phyloP scores from a whole-genome alignment of 2,797 vertebrate species.

The Chaunax sp. region DNA sequence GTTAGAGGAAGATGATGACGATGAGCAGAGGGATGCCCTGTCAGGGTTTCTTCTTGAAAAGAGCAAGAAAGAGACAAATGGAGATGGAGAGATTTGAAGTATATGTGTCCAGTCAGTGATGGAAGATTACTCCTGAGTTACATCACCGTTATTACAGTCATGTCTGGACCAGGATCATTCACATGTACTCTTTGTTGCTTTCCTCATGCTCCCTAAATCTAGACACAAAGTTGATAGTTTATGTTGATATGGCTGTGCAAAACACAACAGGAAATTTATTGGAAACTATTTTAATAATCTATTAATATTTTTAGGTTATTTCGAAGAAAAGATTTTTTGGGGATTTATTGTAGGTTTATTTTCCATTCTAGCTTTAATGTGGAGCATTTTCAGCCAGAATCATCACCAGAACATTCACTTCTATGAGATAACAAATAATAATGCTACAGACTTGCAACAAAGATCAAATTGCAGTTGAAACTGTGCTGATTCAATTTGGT shows the following conservation, averaged over 20 bases:
- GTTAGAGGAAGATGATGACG: constrained; percentile 9
- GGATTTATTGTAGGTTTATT: no score
- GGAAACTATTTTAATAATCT: background rate
- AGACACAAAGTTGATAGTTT: no score
- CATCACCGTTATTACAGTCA: constrained; percentile 44
- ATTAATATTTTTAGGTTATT: background rate
- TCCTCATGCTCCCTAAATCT: no score
- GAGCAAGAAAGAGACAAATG: constrained; percentile 5
- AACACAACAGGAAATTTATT: background rate
- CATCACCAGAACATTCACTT: background rate
- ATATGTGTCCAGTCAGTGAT: constrained; percentile 14
- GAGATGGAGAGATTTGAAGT: constrained; percentile 10
- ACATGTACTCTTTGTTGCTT: no score
- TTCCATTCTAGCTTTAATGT: no score
- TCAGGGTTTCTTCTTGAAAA: background rate
- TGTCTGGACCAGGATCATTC: constrained; percentile 29
- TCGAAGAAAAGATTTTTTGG: no score
- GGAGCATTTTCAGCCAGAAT: background rate
- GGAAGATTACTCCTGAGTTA: constrained; percentile 55
- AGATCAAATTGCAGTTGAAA: no score
- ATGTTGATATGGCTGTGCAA: no score
- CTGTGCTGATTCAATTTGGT: no score
- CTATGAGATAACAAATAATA: no score
- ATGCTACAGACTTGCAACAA: no score
- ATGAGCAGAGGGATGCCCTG: background rate